phyloP scores from a whole-genome alignment of 2,888 invertebrate genomes.

The Lycocerus yunnanus region DNA sequence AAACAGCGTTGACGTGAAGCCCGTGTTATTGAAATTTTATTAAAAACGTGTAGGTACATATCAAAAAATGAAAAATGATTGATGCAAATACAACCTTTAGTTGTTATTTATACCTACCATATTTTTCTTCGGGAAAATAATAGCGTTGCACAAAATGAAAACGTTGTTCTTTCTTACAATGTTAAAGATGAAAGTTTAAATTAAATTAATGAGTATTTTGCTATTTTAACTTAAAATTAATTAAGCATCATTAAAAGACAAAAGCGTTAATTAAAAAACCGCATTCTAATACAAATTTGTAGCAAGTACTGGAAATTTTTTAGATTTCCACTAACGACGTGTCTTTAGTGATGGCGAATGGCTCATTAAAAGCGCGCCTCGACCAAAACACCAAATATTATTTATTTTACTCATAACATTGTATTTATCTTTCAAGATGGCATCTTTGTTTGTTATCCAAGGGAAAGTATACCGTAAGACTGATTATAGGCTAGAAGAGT shows the following conservation, averaged over 20 bases:
- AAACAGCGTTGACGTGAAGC: slow-evolving; percentile 13
- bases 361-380: slow-evolving; percentile 14
- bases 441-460: slow-evolving; percentile 18
- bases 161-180: background rate
- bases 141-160: background rate
- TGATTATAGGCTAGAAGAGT: slow-evolving; percentile 17
- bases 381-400: background rate
- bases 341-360: slow-evolving; percentile 13
- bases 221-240: slow-evolving; percentile 4
- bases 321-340: slow-evolving; percentile 11
- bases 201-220: background rate
- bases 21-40: slow-evolving; percentile 13
- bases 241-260: slow-evolving; percentile 12
- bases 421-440: slow-evolving; percentile 12
- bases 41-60: slow-evolving; percentile 7
- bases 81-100: background rate
- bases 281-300: slow-evolving; percentile 4
- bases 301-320: slow-evolving; percentile 6
- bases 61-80: background rate
- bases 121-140: background rate
- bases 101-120: background rate
- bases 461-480: background rate
- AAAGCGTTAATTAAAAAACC: slow-evolving; percentile 11
- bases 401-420: background rate
- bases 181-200: background rate